phyloP scores from a whole-genome alignment of 2,113 vertebrate genomes.

The Prietella phreatophila region DNA sequence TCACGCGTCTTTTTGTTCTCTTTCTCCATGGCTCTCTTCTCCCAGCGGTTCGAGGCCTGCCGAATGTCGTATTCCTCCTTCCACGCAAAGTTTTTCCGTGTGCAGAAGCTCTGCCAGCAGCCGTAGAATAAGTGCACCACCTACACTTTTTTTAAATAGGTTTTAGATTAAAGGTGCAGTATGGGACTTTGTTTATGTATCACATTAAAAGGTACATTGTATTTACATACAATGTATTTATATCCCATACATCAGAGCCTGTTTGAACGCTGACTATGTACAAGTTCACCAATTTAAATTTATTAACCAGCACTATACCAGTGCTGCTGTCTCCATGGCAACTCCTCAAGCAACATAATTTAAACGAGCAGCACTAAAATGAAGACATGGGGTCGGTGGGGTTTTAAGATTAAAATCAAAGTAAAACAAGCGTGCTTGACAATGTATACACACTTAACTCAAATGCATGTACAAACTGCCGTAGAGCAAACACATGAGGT shows the following conservation, averaged over 20 bases:
- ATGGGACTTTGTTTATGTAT: no score
- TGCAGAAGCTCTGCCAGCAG: slow-evolving; percentile 97
- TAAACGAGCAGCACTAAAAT: neutral
- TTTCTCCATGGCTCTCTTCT: slow-evolving; percentile 97
- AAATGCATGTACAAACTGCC: neutral
- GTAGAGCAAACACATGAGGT: neutral
- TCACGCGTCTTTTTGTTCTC: slow-evolving; percentile 94
- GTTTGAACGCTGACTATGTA: no score
- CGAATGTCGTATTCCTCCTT: slow-evolving; percentile 94
- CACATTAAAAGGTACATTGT: no score
- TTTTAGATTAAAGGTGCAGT: neutral
- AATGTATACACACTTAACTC: neutral
- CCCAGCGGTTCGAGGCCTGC: slow-evolving; percentile 94
- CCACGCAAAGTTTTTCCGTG: slow-evolving; percentile 90
- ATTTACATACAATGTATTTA: neutral
- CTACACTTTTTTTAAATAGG: slow-evolving; percentile 60
- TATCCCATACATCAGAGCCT: neutral
- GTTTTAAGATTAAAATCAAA: neutral
- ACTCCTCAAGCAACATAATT: neutral
- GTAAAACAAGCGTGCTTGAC: neutral
- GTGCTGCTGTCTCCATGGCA: neutral
- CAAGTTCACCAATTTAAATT: no score
- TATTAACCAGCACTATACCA: neutral
- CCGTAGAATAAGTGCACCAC: slow-evolving; percentile 93
- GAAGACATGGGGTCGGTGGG: neutral